These are phyloP conservation scores for Echeneis naucrates DNA, from an alignment of 2,797 vertebrate genomes.

Conservation along the genomic window DNA sequence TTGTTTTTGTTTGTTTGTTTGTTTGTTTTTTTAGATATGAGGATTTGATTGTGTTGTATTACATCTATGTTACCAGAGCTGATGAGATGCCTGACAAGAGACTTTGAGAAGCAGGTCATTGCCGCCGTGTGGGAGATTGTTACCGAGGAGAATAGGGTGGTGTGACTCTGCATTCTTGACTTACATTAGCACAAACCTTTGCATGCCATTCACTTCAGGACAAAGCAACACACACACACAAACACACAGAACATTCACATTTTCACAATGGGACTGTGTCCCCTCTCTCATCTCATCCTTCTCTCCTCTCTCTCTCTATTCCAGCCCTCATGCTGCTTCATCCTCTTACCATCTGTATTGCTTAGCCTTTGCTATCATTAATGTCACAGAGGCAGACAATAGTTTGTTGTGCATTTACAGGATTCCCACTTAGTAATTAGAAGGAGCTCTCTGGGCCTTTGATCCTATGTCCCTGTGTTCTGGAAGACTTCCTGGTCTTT, in stretches of 20 bases:
- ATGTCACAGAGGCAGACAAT: slow-evolving; percentile 68
- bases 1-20: too few relatives aligned
- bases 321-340: slow-evolving; percentile 21
- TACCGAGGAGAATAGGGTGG: slow-evolving; percentile 41
- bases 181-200: slow-evolving; percentile 59
- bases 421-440: slow-evolving; percentile 80
- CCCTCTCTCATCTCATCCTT: slow-evolving; percentile 57
- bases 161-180: slow-evolving; percentile 64
- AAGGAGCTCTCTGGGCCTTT: slow-evolving; percentile 70
- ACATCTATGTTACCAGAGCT: slow-evolving; percentile 3
- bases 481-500: slow-evolving; percentile 76
- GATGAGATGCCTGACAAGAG: slow-evolving; percentile 26
- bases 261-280: slow-evolving; percentile 48
- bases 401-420: slow-evolving; percentile 73
- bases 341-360: slow-evolving; percentile 54
- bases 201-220: slow-evolving; percentile 58
- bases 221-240: slow-evolving; percentile 30
- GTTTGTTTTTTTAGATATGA: background rate
- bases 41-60: slow-evolving; percentile 7
- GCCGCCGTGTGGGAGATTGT: slow-evolving; percentile 36
- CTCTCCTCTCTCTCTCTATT: slow-evolving; percentile 7
- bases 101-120: slow-evolving; percentile 34
- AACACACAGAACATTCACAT: slow-evolving; percentile 45
- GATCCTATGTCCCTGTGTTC: slow-evolving; percentile 73
- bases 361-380: slow-evolving; percentile 60